A percentile compares a stretch with the other conserved stretches of the same genome.
Evolutionary conservation across 2,888 invertebrate species (phyloP).

Genomic region (Drosophila leonis): DNA sequence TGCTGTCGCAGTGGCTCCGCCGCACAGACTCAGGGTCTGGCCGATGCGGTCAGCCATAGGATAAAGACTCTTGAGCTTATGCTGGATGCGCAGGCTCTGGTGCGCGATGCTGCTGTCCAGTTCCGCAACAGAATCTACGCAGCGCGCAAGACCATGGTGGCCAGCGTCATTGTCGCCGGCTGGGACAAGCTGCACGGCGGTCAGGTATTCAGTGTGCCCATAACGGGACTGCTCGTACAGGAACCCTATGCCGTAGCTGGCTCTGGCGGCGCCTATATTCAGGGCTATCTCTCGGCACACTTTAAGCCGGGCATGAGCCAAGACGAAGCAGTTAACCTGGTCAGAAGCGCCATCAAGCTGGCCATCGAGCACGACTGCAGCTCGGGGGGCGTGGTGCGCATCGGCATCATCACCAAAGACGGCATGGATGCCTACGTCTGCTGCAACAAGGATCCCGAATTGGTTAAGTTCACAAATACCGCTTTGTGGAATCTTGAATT

Average conservation of each 20-base stretch:
- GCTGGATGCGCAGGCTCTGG: constrained; percentile 92
- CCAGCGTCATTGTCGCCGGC: constrained; percentile 98
- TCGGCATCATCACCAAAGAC: too few relatives aligned
- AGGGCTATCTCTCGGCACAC: constrained; percentile 95
- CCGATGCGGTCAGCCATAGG: constrained; percentile 96
- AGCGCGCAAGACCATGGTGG: constrained; percentile 95
- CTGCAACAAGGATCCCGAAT: too few relatives aligned
- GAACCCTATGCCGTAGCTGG: constrained; percentile 95
- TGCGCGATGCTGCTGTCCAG: constrained; percentile 95
- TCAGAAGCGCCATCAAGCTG: too few relatives aligned
- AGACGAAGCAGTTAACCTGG: too few relatives aligned
- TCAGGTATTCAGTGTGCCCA: constrained; percentile 90
- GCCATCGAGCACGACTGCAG: too few relatives aligned
- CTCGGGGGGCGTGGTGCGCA: too few relatives aligned
- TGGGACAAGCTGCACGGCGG: constrained; percentile 96
- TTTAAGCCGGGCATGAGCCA: constrained; percentile 88
- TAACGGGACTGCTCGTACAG: constrained; percentile 95
- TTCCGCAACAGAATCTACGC: constrained; percentile 97
- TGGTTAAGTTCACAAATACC: too few relatives aligned
- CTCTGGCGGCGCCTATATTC: constrained; percentile 97
- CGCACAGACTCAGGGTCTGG: constrained; percentile 93
- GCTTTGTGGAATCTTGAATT: too few relatives aligned
- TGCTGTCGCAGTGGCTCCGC: too few relatives aligned
- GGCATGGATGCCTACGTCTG: too few relatives aligned
- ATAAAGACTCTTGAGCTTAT: constrained; percentile 91